phyloP scores from a whole-genome alignment of 2,888 invertebrate genomes.

The Steinernema scapterisci region DNA sequence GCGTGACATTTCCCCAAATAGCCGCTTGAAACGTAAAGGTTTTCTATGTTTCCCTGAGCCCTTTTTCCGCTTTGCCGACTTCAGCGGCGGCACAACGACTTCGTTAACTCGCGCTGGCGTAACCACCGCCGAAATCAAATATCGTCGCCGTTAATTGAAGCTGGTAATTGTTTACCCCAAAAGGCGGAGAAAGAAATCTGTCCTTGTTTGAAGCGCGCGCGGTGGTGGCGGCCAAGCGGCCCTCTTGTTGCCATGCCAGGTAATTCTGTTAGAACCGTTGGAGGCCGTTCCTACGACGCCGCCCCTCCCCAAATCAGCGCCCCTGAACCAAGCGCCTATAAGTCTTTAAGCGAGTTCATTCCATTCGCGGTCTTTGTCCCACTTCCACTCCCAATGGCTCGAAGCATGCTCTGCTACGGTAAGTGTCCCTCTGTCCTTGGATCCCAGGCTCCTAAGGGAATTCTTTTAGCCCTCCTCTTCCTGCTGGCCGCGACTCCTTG shows the following conservation, averaged over 20 bases:
- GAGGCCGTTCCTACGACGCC: not conserved
- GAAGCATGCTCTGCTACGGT: not conserved
- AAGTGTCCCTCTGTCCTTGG: not conserved
- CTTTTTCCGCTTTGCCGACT: too few species aligned
- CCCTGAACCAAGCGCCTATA: not conserved
- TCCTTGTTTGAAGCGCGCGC: not conserved
- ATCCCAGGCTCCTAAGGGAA: not conserved
- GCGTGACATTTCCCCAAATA: too few species aligned
- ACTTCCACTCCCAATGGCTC: not conserved
- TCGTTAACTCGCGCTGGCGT: not conserved
- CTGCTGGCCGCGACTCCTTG: not conserved
- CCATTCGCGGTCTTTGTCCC: constrained; percentile 28
- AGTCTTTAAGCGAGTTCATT: not conserved
- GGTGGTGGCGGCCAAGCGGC: not conserved
- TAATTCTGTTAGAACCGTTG: not conserved
- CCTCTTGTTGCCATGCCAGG: constrained; percentile 30
- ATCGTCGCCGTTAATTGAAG: constrained; percentile 17
- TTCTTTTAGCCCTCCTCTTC: not conserved
- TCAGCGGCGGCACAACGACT: too few species aligned
- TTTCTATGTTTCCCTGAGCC: too few species aligned
- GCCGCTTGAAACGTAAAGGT: too few species aligned
- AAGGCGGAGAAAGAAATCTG: not conserved
- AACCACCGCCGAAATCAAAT: not conserved
- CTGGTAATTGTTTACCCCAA: constrained; percentile 21
- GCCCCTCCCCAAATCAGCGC: not conserved